Conservation (phyloP, 1,140 invertebrate species). For the Drosophila arawakana region DNA sequence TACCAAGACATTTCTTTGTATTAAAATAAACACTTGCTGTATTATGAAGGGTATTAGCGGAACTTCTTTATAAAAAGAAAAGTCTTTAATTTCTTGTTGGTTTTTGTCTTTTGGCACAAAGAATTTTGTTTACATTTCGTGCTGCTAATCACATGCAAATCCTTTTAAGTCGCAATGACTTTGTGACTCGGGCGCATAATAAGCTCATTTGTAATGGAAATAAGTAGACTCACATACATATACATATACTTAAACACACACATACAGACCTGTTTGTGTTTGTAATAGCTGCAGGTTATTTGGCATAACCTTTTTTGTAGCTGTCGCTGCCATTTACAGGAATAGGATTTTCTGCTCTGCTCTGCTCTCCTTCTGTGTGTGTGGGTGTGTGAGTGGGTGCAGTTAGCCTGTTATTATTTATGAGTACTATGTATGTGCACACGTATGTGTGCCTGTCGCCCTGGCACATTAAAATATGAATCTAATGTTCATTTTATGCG, state of each 20-base stretch:
- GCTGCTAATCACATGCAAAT: constrained; percentile 82
- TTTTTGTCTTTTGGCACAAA: constrained; percentile 66
- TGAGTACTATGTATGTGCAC: constrained; percentile 13
- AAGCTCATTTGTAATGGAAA: constrained; percentile 80
- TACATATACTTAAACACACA: neutral
- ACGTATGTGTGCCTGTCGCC: constrained; percentile 23
- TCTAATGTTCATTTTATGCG: constrained; percentile 83
- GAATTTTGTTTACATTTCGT: constrained; percentile 80
- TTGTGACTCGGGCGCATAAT: constrained; percentile 79
- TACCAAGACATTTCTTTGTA: no score
- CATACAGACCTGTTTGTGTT: constrained; percentile 41
- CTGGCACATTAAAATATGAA: constrained; percentile 75
- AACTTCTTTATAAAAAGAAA: neutral
- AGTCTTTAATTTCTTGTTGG: constrained; percentile 12
- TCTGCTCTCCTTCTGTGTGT: no score
- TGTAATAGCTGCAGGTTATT: constrained; percentile 67
- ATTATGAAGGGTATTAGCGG: constrained; percentile 20
- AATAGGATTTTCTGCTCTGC: neutral
- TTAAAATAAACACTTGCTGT: neutral
- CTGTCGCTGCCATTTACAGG: constrained; percentile 50
- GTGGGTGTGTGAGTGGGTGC: constrained; percentile 27
- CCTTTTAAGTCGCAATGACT: constrained; percentile 82
- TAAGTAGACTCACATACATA: constrained; percentile 37
- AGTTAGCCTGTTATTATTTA: constrained; percentile 66
- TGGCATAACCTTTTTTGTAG: constrained; percentile 64